These are phyloP conservation scores for Larimichthys crocea DNA, from an alignment of 2,113 vertebrate genomes.

Conservation along the genomic window DNA sequence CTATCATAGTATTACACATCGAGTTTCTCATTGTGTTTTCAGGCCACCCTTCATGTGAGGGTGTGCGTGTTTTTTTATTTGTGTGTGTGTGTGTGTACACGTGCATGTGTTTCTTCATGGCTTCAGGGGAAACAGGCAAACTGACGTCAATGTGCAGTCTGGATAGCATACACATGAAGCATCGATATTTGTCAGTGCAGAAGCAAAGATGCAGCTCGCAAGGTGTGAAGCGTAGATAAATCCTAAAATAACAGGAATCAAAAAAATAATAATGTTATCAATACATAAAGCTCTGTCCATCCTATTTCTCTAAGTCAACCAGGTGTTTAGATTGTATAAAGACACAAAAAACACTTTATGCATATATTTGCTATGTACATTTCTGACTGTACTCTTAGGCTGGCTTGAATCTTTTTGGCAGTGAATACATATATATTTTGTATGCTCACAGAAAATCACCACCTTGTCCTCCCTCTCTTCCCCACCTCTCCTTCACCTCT, in stretches of 20 bases:
- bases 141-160: slow-evolving; percentile 22
- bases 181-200: slow-evolving; percentile 55
- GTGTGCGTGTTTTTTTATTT: slow-evolving; percentile 14
- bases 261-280: neutral
- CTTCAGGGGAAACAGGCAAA: slow-evolving; percentile 56
- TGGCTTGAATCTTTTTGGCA: slow-evolving; percentile 19
- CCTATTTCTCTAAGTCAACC: neutral
- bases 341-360: neutral
- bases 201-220: slow-evolving; percentile 30
- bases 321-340: neutral
- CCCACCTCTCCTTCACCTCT: slow-evolving; percentile 48
- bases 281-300: neutral
- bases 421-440: slow-evolving; percentile 36
- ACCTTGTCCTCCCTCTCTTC: slow-evolving; percentile 32
- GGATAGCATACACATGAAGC: slow-evolving; percentile 54
- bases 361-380: neutral
- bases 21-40: slow-evolving; percentile 46
- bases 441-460: slow-evolving; percentile 17
- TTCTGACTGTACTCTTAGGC: neutral
- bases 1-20: slow-evolving; percentile 21
- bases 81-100: slow-evolving; percentile 18
- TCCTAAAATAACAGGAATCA: slow-evolving; percentile 37
- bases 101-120: slow-evolving; percentile 42
- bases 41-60: slow-evolving; percentile 16
- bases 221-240: slow-evolving; percentile 16